Evolutionary conservation across 2,113 vertebrate species (phyloP).

Genomic region (Lepisosteus osseus): DNA sequence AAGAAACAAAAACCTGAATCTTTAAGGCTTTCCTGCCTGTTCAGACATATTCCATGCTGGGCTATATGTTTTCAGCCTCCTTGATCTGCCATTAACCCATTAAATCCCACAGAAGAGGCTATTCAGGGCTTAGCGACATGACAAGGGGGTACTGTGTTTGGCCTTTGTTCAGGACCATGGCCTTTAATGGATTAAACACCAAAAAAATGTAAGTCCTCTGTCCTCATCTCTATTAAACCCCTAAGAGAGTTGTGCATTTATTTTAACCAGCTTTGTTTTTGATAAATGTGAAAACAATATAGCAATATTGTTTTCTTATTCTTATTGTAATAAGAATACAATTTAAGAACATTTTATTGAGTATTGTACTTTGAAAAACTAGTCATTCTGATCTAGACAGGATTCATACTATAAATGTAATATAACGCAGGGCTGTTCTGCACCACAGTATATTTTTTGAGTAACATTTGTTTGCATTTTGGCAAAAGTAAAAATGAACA

Average conservation of each 20-base stretch:
- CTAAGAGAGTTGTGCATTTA: slow-evolving; percentile 38
- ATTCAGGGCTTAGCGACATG: slow-evolving; percentile 62
- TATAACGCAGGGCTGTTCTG: too few relatives aligned
- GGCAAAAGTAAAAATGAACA: too few relatives aligned
- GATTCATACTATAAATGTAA: too few relatives aligned
- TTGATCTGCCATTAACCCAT: slow-evolving; percentile 65
- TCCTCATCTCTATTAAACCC: slow-evolving; percentile 41
- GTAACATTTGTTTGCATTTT: too few relatives aligned
- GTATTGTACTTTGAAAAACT: too few relatives aligned
- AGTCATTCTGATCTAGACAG: too few relatives aligned
- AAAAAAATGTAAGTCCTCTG: slow-evolving; percentile 2
- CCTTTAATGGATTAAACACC: slow-evolving; percentile 57
- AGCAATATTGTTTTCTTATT: too few relatives aligned
- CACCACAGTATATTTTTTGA: too few relatives aligned
- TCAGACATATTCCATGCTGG: slow-evolving; percentile 55
- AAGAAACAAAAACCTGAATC: slow-evolving; percentile 28
- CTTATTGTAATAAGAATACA: too few relatives aligned
- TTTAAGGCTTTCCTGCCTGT: slow-evolving; percentile 39
- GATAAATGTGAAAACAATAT: too few relatives aligned
- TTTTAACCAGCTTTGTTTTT: not conserved
- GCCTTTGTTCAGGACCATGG: slow-evolving; percentile 59
- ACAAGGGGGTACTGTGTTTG: slow-evolving; percentile 47
- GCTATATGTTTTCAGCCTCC: slow-evolving; percentile 55
- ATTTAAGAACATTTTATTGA: too few relatives aligned
- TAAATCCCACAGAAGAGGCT: slow-evolving; percentile 56